Evolutionary conservation across 2,113 vertebrate genomes (phyloP).

Genomic region (Fregetta grallaria): DNA sequence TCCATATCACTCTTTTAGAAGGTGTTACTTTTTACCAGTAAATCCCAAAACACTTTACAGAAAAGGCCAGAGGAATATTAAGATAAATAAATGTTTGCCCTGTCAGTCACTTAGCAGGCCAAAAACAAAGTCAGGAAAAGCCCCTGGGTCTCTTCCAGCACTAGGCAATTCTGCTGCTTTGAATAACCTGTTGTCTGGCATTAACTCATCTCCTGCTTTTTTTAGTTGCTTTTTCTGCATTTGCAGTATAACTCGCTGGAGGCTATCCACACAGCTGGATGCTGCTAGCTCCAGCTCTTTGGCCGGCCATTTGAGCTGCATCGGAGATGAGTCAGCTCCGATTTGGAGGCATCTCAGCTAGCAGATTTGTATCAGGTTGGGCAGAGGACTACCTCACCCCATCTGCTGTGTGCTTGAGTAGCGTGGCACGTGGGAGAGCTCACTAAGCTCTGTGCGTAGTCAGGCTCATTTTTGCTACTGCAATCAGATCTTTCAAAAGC

Average conservation of each 20-base stretch:
- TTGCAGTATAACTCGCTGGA: not conserved
- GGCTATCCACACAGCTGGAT: not conserved
- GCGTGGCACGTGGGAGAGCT: accelerated
- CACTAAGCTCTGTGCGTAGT: not conserved
- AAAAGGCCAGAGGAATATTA: not conserved
- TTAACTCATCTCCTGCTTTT: not conserved
- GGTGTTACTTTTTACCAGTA: not conserved
- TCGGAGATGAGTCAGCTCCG: accelerated
- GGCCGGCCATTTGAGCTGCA: not conserved
- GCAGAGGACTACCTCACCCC: accelerated
- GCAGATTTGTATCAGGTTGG: not conserved
- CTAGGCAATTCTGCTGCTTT: not conserved
- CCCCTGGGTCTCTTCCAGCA: not conserved
- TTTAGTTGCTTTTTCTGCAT: not conserved
- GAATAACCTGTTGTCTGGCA: not conserved
- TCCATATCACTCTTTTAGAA: not conserved
- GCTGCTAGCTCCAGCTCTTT: not conserved
- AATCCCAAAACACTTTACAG: not conserved
- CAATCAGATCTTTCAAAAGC: not conserved
- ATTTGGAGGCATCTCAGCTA: not conserved
- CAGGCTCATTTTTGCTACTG: not conserved
- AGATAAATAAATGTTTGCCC: not conserved
- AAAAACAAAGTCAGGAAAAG: not conserved
- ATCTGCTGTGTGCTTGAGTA: not conserved
- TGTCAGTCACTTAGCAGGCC: not conserved